These are phyloP conservation scores for Phyllostomus discolor DNA, from an alignment of 2,113 vertebrate genomes.

Conservation along the genomic window DNA sequence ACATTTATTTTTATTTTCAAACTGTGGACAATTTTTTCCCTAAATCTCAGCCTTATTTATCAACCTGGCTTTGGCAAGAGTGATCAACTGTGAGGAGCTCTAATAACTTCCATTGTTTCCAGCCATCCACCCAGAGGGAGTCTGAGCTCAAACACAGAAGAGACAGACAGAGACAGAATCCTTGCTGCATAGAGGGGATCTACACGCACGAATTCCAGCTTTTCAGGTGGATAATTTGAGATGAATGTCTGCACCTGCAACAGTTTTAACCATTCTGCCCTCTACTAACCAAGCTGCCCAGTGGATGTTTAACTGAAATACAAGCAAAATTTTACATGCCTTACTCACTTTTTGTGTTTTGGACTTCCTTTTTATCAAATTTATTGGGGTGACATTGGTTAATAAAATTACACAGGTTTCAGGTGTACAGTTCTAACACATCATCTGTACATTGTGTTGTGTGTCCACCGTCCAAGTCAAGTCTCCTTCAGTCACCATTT, in stretches of 20 bases:
- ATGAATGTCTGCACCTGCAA: background rate
- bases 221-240: background rate
- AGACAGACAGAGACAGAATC: background rate
- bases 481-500: background rate
- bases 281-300: background rate
- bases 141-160: background rate
- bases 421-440: background rate
- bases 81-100: background rate
- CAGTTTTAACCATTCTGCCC: background rate
- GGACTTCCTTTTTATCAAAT: background rate
- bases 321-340: background rate
- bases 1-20: conserved; percentile 12
- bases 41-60: background rate
- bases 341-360: background rate
- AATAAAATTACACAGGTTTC: background rate
- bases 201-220: background rate
- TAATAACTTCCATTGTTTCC: background rate
- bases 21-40: background rate
- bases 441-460: background rate
- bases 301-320: background rate
- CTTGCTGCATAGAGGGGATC: background rate
- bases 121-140: background rate
- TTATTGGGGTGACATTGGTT: background rate
- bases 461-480: background rate
- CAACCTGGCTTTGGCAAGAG: background rate